Base-by-base conservation (phyloP, 1,140 invertebrate species). In the Polypedilum vanderplanki region DNA sequence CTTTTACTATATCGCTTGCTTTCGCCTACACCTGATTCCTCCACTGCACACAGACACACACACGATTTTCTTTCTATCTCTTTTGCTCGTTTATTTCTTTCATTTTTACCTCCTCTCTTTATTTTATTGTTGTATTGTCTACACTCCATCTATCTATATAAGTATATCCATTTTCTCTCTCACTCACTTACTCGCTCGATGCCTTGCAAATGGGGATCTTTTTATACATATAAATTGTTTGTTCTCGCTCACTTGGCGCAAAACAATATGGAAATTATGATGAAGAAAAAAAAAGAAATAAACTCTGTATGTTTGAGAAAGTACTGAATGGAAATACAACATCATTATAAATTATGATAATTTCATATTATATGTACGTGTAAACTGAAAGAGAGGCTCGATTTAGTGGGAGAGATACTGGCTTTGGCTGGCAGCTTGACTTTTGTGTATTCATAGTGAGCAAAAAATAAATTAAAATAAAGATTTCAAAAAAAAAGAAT, bases 341-440 rank as follows among this genome's bases (percentile, higher is more conserved):
- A 57, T 57, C 46, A 57, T 57, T 57, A 57, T 57, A 57, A 57
- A 57, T 57, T 57, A 57, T 57, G 46, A 57, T 57, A 57, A 57
- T 57, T 57, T 57, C 46, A 57, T 57, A 57, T 12, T 33, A 33
- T 33, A 57, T 57, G 46, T 57, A 57, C n/a, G 15, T 15, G n/a
- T 57, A n/a, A 57, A 12, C 24, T 33, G 5, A 33, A 33, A 33
- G 24, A 33, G 24, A 33, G 24, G 24, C 24, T 33, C 12, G n/a
- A 57, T 57, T 15, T 57, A n/a, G 46, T 57, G 46, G 10, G 46
- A 57, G 46, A 57, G 46, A 57, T 57, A 57, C 46, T 57, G 46
- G 12, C 46, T 57, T 57, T 57, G 12, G 12, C 12, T 15, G 8
- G 46, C 24, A 3, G 24, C 24, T 33, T 33, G 24, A 33, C 24